These are phyloP conservation scores for Calosoma granatense DNA, from an alignment of 1,140 invertebrate genomes.

Conservation along the genomic window DNA sequence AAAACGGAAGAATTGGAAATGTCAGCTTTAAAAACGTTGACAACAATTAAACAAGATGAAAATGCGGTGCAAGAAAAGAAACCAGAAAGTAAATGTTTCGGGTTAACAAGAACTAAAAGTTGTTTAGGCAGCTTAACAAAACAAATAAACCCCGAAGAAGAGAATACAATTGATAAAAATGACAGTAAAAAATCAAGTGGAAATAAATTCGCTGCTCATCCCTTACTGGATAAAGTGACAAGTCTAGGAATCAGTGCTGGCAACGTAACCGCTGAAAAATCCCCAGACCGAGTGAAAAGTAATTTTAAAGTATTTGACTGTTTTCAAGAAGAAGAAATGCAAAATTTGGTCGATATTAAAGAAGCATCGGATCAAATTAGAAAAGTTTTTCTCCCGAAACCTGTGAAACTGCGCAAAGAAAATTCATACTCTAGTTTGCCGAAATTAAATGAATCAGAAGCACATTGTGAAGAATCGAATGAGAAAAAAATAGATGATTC, in stretches of 20 bases:
- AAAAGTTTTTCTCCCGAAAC: neutral
- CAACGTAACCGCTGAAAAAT: neutral
- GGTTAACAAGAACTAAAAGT: constrained; percentile 12
- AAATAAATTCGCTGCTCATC: neutral
- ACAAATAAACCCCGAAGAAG: neutral
- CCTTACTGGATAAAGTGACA: constrained; percentile 12
- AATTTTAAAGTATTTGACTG: neutral
- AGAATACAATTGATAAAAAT: neutral
- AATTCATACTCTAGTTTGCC: constrained; percentile 5
- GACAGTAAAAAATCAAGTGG: too few species aligned
- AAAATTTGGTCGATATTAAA: constrained; percentile 7
- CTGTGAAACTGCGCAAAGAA: neutral
- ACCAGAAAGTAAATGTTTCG: neutral
- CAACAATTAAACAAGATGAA: neutral
- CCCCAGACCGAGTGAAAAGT: too few species aligned
- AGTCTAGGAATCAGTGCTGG: constrained; percentile 12
- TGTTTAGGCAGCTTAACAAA: constrained; percentile 13
- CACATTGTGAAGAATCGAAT: neutral
- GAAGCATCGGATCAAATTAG: constrained; percentile 1
- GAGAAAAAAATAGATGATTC: constrained; percentile 15
- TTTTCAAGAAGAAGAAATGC: neutral
- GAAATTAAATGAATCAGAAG: constrained; percentile 3
- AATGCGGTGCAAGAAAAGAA: neutral
- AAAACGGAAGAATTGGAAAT: neutral
- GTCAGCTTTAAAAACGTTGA: neutral